Conservation (phyloP, 2,113 vertebrate genomes). For the Aphyosemion australe region DNA sequence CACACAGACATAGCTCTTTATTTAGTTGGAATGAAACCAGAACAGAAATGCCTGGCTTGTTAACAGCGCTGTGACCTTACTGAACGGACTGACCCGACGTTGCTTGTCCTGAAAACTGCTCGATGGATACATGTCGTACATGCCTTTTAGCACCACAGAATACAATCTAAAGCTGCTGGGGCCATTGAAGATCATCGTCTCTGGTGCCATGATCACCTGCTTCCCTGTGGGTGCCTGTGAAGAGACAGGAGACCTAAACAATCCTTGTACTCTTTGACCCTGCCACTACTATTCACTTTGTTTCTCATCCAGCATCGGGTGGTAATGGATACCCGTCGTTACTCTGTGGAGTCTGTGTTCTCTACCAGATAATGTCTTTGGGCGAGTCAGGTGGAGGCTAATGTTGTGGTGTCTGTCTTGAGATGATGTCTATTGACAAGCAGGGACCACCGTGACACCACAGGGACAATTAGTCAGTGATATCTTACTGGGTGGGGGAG, state of each 20-base stretch:
- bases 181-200: slow-evolving; percentile 47
- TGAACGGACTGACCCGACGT: slow-evolving; percentile 45
- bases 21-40: slow-evolving; percentile 67
- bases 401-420: slow-evolving; percentile 56
- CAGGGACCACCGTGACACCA: slow-evolving; percentile 55
- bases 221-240: slow-evolving; percentile 32
- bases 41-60: slow-evolving; percentile 57
- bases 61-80: slow-evolving; percentile 50
- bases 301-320: slow-evolving; percentile 65
- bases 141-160: slow-evolving; percentile 32
- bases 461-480: slow-evolving; percentile 40
- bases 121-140: slow-evolving; percentile 35
- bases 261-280: slow-evolving; percentile 62
- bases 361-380: slow-evolving; percentile 48
- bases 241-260: slow-evolving; percentile 55
- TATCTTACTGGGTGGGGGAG: slow-evolving; percentile 18
- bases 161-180: slow-evolving; percentile 13
- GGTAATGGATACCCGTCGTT: slow-evolving; percentile 70
- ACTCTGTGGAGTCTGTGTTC: slow-evolving; percentile 69
- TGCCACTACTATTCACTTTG: slow-evolving; percentile 48
- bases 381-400: slow-evolving; percentile 52
- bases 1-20: slow-evolving; percentile 59
- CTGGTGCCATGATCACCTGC: slow-evolving; percentile 53
- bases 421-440: slow-evolving; percentile 55
- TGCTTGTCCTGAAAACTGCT: slow-evolving; percentile 34